Conservation (phyloP, 2,888 invertebrate genomes). For the Diadegma fenestrale region DNA sequence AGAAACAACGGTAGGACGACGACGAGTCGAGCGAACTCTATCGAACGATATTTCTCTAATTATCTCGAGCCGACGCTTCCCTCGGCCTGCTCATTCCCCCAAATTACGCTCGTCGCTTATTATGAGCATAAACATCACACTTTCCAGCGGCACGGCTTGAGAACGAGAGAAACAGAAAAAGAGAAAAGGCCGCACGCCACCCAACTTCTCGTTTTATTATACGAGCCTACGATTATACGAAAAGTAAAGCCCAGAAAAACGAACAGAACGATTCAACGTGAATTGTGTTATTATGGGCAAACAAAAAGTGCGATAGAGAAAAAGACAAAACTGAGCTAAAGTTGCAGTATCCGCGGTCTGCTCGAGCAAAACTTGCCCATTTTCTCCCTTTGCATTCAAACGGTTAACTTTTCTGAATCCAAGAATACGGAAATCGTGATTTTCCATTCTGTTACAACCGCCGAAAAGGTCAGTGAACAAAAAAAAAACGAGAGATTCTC, state of each 20-base stretch:
- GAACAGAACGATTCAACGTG: slow-evolving; percentile 24
- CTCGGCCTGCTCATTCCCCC: slow-evolving; percentile 44
- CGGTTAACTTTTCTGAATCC: slow-evolving; percentile 72
- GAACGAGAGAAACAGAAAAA: slow-evolving; percentile 52
- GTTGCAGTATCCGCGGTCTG: not conserved
- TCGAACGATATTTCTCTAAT: slow-evolving; percentile 84
- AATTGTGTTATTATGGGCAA: slow-evolving; percentile 17
- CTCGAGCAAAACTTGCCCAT: slow-evolving; percentile 42
- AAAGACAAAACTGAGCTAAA: slow-evolving; percentile 1
- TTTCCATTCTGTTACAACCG: slow-evolving; percentile 40
- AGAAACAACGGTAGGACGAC: slow-evolving; percentile 29
- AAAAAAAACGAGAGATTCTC: not conserved
- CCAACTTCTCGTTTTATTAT: slow-evolving; percentile 64
- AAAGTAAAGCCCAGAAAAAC: slow-evolving; percentile 33
- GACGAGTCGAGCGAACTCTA: slow-evolving; percentile 78
- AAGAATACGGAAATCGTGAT: slow-evolving; percentile 70
- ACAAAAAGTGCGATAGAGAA: slow-evolving; percentile 13
- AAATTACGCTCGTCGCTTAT: slow-evolving; percentile 69
- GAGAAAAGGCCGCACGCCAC: slow-evolving; percentile 23
- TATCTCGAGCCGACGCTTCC: slow-evolving; percentile 76
- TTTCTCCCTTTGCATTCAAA: slow-evolving; percentile 29
- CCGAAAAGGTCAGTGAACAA: slow-evolving; percentile 9
- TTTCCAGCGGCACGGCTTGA: slow-evolving; percentile 36
- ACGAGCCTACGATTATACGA: slow-evolving; percentile 65
- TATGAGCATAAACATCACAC: slow-evolving; percentile 77